These are phyloP conservation scores for Falcaria lacertinaria DNA, from an alignment of 2,888 invertebrate species.

Conservation along the genomic window DNA sequence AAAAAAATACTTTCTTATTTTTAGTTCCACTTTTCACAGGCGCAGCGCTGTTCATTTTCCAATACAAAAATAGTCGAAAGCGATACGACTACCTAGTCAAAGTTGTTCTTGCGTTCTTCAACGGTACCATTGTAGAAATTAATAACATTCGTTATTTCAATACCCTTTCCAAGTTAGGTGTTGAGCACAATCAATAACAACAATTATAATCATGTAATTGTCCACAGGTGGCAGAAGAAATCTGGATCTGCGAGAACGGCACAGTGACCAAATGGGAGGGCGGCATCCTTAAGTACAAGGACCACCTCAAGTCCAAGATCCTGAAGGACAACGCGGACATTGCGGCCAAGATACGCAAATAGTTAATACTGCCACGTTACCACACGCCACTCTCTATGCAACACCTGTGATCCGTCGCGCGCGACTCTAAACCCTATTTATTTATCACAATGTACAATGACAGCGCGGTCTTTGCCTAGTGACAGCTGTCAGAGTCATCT, in stretches of 20 bases:
- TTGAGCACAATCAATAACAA: too few species aligned
- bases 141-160: too few species aligned
- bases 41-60: too few species aligned
- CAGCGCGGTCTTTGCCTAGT: background rate
- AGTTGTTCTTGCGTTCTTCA: too few species aligned
- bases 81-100: too few species aligned
- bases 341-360: slow-evolving; percentile 70
- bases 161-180: too few species aligned
- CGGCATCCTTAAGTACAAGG: slow-evolving; percentile 97
- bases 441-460: background rate
- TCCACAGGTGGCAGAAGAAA: slow-evolving; percentile 96
- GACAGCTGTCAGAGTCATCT: background rate
- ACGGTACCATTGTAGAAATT: too few species aligned
- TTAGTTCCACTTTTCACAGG: too few species aligned
- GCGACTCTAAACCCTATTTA: background rate
- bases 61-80: too few species aligned
- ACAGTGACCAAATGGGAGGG: slow-evolving; percentile 98
- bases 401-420: slow-evolving; percentile 9
- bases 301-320: slow-evolving; percentile 93
- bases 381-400: slow-evolving; percentile 19
- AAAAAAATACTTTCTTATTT: too few species aligned
- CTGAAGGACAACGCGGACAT: slow-evolving; percentile 83
- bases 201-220: too few species aligned
- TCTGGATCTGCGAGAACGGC: slow-evolving; percentile 99
- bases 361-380: slow-evolving; percentile 22